These are phyloP conservation scores for Labeo catla DNA, from an alignment of 2,113 vertebrate genomes.

Conservation along the genomic window DNA sequence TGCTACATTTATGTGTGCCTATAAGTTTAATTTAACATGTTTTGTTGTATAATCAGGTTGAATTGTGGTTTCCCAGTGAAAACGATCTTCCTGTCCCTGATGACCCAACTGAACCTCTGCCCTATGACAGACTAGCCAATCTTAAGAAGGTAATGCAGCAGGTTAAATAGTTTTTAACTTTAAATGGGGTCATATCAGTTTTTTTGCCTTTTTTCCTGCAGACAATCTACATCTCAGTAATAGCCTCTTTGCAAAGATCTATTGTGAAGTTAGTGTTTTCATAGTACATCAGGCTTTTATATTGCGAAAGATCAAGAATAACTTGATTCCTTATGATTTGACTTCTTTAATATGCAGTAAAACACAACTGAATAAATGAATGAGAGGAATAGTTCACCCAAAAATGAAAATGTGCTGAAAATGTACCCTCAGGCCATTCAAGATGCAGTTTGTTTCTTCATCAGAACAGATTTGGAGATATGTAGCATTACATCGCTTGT, in stretches of 20 bases:
- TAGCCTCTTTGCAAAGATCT: not conserved
- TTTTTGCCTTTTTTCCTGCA: not conserved
- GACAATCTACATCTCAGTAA: not conserved
- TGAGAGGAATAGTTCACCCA: too few species aligned
- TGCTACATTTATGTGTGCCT: not conserved
- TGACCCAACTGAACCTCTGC: constrained; percentile 72
- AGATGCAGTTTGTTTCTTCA: too few species aligned
- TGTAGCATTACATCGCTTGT: too few species aligned
- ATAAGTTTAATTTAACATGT: not conserved
- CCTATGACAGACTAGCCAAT: constrained; percentile 75
- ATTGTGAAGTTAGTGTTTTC: not conserved
- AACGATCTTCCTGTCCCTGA: constrained; percentile 68
- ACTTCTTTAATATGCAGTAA: not conserved
- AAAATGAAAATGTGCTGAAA: too few species aligned
- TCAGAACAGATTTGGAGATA: too few species aligned
- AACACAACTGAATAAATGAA: not conserved
- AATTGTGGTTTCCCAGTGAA: constrained; percentile 85
- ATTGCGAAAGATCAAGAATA: too few species aligned
- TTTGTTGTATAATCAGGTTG: constrained; percentile 70
- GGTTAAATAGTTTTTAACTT: not conserved
- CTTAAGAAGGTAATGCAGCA: constrained; percentile 77
- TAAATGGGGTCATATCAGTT: too few species aligned
- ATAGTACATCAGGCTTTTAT: not conserved
- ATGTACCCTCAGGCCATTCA: too few species aligned
- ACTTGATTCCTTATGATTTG: not conserved